Evolutionary conservation across 2,797 vertebrate genomes (phyloP).

Genomic region (Epinephelus malabaricus): DNA sequence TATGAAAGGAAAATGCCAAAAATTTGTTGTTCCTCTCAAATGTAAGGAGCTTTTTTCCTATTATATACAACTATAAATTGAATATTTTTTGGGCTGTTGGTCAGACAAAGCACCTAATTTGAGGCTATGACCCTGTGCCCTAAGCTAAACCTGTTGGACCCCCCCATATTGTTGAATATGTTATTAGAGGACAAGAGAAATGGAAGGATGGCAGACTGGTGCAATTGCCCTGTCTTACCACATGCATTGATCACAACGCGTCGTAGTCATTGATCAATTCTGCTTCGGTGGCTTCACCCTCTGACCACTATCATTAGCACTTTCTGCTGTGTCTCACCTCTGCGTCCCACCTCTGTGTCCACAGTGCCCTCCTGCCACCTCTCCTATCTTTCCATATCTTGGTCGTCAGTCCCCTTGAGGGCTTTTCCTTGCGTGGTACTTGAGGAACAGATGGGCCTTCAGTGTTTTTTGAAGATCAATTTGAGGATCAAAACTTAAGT

Average conservation of each 20-base stretch:
- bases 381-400: no score
- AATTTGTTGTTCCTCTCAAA: not conserved
- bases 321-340: conserved; percentile 11
- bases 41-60: not conserved
- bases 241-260: conserved; percentile 53
- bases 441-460: not conserved
- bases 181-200: conserved; percentile 20
- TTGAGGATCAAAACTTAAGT: not conserved
- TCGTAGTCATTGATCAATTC: conserved; percentile 41
- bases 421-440: not conserved
- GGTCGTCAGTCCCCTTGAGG: not conserved
- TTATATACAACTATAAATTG: not conserved
- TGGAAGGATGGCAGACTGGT: conserved; percentile 6
- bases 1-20: not conserved
- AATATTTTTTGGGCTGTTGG: not conserved
- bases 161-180: not conserved
- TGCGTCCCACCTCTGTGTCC: conserved; percentile 1
- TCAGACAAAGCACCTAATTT: not conserved
- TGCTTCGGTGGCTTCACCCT: conserved; percentile 48
- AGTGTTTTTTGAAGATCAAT: not conserved
- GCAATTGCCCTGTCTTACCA: conserved; percentile 25
- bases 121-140: not conserved
- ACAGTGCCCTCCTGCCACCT: not conserved
- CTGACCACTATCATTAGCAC: conserved; percentile 52
- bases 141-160: not conserved